A percentile compares a stretch with the other conserved stretches of the same genome.
Evolutionary conservation across 2,797 vertebrate genomes (phyloP).

Genomic region (Corythornis leucogaster): DNA sequence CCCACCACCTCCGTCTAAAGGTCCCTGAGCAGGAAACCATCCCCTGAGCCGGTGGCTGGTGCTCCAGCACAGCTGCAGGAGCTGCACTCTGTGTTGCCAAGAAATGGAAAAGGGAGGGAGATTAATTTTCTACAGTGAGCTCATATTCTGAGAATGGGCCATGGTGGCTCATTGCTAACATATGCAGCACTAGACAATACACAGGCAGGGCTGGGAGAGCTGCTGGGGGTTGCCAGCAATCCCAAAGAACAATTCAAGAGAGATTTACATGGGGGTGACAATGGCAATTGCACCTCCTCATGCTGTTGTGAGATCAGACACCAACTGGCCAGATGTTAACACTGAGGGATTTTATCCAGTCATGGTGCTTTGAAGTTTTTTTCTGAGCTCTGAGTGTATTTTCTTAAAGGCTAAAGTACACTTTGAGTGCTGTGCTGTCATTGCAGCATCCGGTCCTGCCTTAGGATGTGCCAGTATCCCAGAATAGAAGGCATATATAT

Average conservation of each 20-base stretch:
- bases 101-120: background rate
- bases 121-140: background rate
- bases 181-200: background rate
- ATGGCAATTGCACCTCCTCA: rapidly evolving
- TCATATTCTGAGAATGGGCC: background rate
- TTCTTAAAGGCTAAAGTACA: background rate
- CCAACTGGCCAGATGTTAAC: background rate
- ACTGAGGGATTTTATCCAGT: background rate
- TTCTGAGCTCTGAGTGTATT: background rate
- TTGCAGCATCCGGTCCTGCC: background rate
- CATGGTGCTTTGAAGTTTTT: background rate
- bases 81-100: background rate
- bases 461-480: background rate
- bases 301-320: background rate
- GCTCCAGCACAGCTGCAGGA: background rate
- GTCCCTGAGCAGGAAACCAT: background rate
- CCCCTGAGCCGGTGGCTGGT: rapidly evolving
- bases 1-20: background rate
- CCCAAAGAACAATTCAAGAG: background rate
- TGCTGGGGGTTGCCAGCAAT: background rate
- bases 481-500: background rate
- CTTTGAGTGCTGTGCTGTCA: background rate
- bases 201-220: background rate
- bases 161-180: background rate
- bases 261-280: background rate